Evolutionary conservation across 2,113 vertebrate species (phyloP), one percentile per base, ranked within the genome.

Genomic region (Halichoeres trimaculatus): DNA sequence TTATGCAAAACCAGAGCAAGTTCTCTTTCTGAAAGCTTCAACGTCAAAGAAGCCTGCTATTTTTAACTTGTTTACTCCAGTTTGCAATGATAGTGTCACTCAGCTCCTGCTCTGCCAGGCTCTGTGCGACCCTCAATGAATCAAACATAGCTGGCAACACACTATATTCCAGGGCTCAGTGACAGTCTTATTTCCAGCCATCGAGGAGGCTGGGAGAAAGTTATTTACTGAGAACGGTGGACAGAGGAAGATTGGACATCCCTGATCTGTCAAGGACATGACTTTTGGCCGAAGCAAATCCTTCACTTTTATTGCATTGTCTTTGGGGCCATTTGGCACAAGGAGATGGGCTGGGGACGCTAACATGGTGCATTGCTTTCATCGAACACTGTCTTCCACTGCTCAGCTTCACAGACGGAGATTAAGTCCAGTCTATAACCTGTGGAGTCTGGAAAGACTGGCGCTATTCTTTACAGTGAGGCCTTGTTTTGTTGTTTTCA

Each of bases 111-210:
- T 38, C 76, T 20, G 57, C 34, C 74, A 24, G 40, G 23, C 66
- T 84, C 62, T 26, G 53, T 19, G 13, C 51, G 20, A 72, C 65
- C 78, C 68, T 81, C 81, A 57, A 84, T 85, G 81, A 86, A 88
- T 90, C 87, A 82, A 75, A 76, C 74, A 23, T 34, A 17, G 72
- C 80, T 69, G 1, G 58, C 52, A 1, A 78, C 64, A 48, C 76
- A 56, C 72, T 78, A 55, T 53, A 74, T 59, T 40, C 76, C 65
- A 7, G 48, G 20, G 63, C 24, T 61, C 41, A 1, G 63, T 80
- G 85, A 85, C 86, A 87, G 82, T 77, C 85, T 80, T 85, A 90
- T 89, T 90, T 84, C 74, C 70, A 78, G 60, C 67, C 70, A 72
- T 57, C n/a, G 34, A 67, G 66, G 68, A 84, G 56, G 57, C 62